Evolutionary conservation across 1,140 invertebrate species (phyloP).

Genomic region (Cyphomyrmex costatus): DNA sequence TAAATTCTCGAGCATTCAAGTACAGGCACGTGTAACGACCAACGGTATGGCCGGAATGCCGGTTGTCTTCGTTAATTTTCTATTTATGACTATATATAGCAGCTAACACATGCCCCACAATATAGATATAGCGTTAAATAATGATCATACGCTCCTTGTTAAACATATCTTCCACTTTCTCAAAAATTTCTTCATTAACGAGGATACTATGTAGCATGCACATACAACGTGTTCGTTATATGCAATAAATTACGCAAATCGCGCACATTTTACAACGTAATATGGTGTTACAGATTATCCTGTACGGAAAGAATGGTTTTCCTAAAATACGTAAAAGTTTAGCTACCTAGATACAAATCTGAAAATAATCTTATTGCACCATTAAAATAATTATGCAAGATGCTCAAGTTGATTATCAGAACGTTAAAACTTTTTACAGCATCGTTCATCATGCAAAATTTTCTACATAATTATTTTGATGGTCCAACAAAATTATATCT

Average conservation of each 20-base stretch:
- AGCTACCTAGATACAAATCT: too few species aligned
- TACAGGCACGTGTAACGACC: conserved; percentile 32
- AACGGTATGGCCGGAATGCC: conserved; percentile 30
- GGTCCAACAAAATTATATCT: too few species aligned
- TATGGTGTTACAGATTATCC: not conserved
- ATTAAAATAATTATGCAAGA: too few species aligned
- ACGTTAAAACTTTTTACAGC: too few species aligned
- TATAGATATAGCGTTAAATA: conserved; percentile 44
- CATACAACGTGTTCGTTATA: not conserved
- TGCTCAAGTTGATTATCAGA: too few species aligned
- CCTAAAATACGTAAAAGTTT: too few species aligned
- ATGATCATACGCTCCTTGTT: conserved; percentile 18
- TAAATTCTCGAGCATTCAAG: conserved; percentile 56
- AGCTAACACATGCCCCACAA: conserved; percentile 15
- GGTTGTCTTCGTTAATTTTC: conserved; percentile 55
- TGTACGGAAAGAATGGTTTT: too few species aligned
- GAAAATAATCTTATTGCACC: too few species aligned
- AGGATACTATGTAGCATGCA: not conserved
- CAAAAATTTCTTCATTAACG: conserved; percentile 46
- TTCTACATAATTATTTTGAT: not conserved
- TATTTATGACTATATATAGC: conserved; percentile 36
- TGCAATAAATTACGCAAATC: conserved; percentile 44
- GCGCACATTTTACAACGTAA: not conserved
- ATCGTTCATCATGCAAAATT: too few species aligned
- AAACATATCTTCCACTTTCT: conserved; percentile 5